Base-by-base conservation (phyloP, 2,113 vertebrate species). In the Copsychus sechellarum region DNA sequence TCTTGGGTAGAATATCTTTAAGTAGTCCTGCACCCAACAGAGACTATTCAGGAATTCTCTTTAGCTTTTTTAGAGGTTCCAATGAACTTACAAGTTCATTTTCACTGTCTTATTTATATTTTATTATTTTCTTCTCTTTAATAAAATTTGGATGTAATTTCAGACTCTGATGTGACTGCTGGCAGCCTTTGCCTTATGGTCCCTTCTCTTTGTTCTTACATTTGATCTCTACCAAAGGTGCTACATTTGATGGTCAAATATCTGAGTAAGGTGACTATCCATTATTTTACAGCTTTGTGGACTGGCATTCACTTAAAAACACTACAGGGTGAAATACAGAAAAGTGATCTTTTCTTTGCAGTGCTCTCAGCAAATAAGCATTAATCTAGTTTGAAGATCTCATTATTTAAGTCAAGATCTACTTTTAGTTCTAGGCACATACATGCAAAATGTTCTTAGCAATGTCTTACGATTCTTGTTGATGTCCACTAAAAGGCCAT, bases 331-430 rank as follows among this genome's bases (percentile, higher is more conserved):
- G 16, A 78, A 77, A 88, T 66, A 73, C 21, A 87, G 47, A 95
- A 81, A 72, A 14, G 31, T 57, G 58, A 92, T 90, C 17, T 25
- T 87, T 89, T 72, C 70, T 78, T 33, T 70, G 29, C 43, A 89
- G 43, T 58, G 65, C 73, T 94, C 74, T 66, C n/a, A 61, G 78
- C 16, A 95, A 95, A 90, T 38, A 88, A 23, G 12, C 70, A 90
- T 96, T 89, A 92, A 91, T 95, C 78, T 90, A 61, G 18, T 50
- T 57, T 85, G 81, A 94, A 91, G 74, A 79, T 65, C n/a, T 85
- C 91, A 87, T 94, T 85, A 93, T 81, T 95, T 82, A 89, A 86
- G 64, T 81, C 80, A 86, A 79, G 78, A 92, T 61, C 57, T 91
- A 18, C 76, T 88, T 95, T 81, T 62, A 78, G 72, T 83, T 95